Evolutionary conservation across 2,888 invertebrate genomes (phyloP), one percentile per base, ranked within the genome.

Genomic region (Folsomia manolachei): DNA sequence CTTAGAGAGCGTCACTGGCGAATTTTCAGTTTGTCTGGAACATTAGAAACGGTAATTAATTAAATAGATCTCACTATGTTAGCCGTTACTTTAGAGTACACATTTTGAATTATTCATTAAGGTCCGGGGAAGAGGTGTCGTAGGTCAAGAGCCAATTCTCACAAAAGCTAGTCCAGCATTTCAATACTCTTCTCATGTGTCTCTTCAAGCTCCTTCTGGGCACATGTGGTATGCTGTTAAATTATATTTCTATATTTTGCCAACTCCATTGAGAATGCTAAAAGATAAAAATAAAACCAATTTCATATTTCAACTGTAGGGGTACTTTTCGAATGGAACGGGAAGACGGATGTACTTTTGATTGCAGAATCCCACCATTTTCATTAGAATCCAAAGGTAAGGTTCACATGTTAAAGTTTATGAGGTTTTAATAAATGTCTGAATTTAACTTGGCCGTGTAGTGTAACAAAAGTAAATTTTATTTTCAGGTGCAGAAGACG

Each of bases 281-380:
- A n/a, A n/a, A n/a, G n/a, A n/a, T n/a, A n/a, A n/a, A 63, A 23
- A 11, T 63, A 23, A 63, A n/a, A 63, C 24, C 18, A 25, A n/a
- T 27, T 66, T 7, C 27, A 25, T 23, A 56, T 18, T 63, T 75
- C 19, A 62, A 72, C 69, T 84, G 62, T 82, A 93, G 92, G 92
- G 98, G 98, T 70, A 97, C 96, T 1, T 98, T 97, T 83, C 88
- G 96, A 81, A 93, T 99, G 91, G 97, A 98, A 85, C 88, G 97
- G 73, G 95, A 97, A 84, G 97, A 98, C 85, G 97, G 97, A 1
- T 93, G 94, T 83, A 92, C 93, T 0, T 98, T 98, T 84, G 97
- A 98, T 84, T 97, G 97, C 83, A 89, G 96, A 82, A 97, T 99
- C 83, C 98, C 98, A 56, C 96, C 98, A 0, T 97, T 98, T 84